Base-by-base conservation (phyloP, 1,140 invertebrate species). In the Drosophila subpulchrella region DNA sequence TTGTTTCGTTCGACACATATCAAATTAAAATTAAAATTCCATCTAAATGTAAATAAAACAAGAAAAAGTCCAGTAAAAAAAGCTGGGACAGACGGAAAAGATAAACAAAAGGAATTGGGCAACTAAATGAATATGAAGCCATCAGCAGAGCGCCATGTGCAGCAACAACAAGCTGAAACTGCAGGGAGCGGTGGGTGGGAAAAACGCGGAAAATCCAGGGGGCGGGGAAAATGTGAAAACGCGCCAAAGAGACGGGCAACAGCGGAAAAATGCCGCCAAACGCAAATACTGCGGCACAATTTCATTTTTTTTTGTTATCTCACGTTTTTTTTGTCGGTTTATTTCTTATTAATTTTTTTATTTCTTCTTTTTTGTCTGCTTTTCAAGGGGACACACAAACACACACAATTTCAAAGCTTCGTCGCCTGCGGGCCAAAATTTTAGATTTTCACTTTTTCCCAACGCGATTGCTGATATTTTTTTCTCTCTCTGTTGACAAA, bases 281-380 rank as follows among this genome's bases (percentile, higher is more conserved):
- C 71, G 80, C 80, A 84, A 79, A 85, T 84, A 71, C 66, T 77
- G 76, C 62, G 73, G 57, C 66, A 84, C 72, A 85, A 68, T 84
- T 83, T 83, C 80, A 66, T 63, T 20, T 44, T 56, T 60, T 46
- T 51, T 44, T 68, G 73, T 70, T 80, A 50, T 55, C 53, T 62
- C 47, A 47, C 44, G 39, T 74, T 46, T 73, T 73, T 46, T 73
- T 81, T 81, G 68, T 74, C 46, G 51, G 34, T 75, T 75, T 75
- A 46, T 75, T 75, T 75, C 42, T 50, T 57, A 57, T 71, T 48
- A 70, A 48, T 75, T 54, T 66, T 56, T 44, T 74, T 54, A 20
- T 54, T 27, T 59, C 48, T 59, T 44, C 55, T 59, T 62, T 70
- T 48, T 41, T 54, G 44, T 20, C 36, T 38, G 68, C 58, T 73